Base-by-base conservation (phyloP, 2,888 invertebrate genomes). In the Drosophila neotestacea region DNA sequence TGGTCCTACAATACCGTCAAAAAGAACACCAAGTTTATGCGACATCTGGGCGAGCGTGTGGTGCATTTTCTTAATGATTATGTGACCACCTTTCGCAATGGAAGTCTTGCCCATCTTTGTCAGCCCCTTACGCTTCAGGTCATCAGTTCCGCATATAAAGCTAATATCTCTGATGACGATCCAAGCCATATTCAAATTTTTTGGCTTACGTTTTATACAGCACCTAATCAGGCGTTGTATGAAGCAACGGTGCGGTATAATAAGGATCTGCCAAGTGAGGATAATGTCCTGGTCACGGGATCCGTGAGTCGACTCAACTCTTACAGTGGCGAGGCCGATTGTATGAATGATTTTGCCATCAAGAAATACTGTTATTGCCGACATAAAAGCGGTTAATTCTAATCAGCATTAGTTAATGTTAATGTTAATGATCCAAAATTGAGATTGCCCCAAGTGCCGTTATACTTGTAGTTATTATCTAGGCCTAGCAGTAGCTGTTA, bases 181-280 rank as follows among this genome's bases (percentile, higher is more conserved):
- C 54, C 38, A 4, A 44, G 48, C 1, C 59, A 73, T 1, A 63
- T 80, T 3, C 82, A 92, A 22, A 94, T 94, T 85, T 95, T 95
- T 83, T 94, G 96, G n/a, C 93, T 96, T n/a, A 94, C 95, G 61
- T 93, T 97, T 63, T 93, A 94, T 64, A 94, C 96, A n/a, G 91
- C 91, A 6, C 97, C 96, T 1, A 95, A 95, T 5, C 93, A 94
- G 70, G 95, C 94, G 1, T 92, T 94, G 39, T 96, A 95, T 84
- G 96, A 97, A 92, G 95, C 95, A 0, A 96, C 96, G 0, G 94
- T 96, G 1, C 91, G 93, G 11, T 92, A 93, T 52, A 91, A 92
- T 59, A 67, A 79, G 13, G 47, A 7, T 1, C 34, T 73, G 9
- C 70, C 79, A 4, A 73, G 80, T 4, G 90, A 84, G 1, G 88